These are phyloP conservation scores for Euura saliciscinereae DNA, from an alignment of 1,140 invertebrate species.

Conservation along the genomic window DNA sequence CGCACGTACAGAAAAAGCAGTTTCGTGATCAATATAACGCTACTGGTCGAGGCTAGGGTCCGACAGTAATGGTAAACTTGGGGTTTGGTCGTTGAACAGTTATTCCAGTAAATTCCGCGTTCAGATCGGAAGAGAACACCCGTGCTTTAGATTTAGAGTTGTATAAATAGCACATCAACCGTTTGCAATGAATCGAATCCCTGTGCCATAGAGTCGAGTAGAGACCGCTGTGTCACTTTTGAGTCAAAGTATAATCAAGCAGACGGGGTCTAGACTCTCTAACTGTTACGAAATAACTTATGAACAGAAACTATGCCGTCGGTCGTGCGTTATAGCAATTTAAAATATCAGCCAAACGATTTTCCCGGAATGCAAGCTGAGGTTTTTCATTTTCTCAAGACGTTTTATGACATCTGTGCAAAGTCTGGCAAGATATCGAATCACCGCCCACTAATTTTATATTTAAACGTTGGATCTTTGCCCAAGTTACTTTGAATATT, in stretches of 20 bases:
- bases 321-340: not conserved
- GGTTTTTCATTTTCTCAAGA: not conserved
- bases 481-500: not conserved
- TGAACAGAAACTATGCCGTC: not conserved
- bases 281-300: not conserved
- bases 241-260: not conserved
- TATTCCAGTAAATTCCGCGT: not conserved
- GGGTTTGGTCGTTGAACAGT: conserved; percentile 49
- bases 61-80: conserved; percentile 10
- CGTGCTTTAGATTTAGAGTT: no score
- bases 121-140: no score
- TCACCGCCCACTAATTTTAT: not conserved
- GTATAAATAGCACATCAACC: no score
- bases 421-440: conserved; percentile 2
- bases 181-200: no score
- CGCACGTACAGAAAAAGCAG: not conserved
- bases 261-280: conserved; percentile 1
- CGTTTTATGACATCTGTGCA: not conserved
- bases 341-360: not conserved
- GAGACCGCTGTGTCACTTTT: not conserved
- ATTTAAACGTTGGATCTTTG: not conserved
- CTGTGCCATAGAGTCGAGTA: no score
- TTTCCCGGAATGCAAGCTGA: not conserved
- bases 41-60: conserved; percentile 8
- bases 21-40: conserved; percentile 44